Percentiles rank a stretch among this genome's conserved stretches.
phyloP scores from a whole-genome alignment of 1,140 invertebrate genomes.

The Olivierus martensii region DNA sequence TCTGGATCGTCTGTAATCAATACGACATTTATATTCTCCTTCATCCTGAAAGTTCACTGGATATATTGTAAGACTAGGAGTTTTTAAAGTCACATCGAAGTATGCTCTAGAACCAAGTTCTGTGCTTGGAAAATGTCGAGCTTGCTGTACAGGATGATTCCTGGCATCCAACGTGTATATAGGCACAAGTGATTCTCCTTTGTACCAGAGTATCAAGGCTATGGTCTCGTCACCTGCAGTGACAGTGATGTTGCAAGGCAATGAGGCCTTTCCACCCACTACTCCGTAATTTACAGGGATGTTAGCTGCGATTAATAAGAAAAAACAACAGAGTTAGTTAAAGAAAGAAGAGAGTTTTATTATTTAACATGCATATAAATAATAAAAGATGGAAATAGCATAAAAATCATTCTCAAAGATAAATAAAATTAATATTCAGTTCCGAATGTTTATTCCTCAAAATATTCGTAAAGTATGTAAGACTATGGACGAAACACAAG shows the following conservation, averaged over 20 bases:
- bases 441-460: too few relatives aligned
- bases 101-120: conserved; percentile 19
- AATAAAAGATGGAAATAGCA: too few relatives aligned
- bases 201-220: conserved; percentile 72
- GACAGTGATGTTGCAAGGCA: conserved; percentile 64
- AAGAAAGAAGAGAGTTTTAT: too few relatives aligned
- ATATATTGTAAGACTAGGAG: conserved; percentile 19
- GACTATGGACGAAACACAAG: too few relatives aligned
- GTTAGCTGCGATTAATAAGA: too few relatives aligned
- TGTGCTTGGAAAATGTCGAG: conserved; percentile 18
- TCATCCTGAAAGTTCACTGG: conserved; percentile 40
- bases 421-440: too few relatives aligned
- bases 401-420: too few relatives aligned
- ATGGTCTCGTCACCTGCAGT: conserved; percentile 59
- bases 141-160: conserved; percentile 11
- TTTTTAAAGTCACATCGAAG: conserved; percentile 17
- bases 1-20: conserved; percentile 7
- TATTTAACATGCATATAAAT: too few relatives aligned
- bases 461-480: too few relatives aligned
- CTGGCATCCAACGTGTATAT: conserved; percentile 23
- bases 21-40: conserved; percentile 36
- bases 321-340: too few relatives aligned
- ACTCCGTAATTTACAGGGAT: conserved; percentile 28
- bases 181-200: conserved; percentile 42
- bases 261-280: conserved; percentile 51